These are phyloP conservation scores for Melanotaenia duboulayi DNA, from an alignment of 2,113 vertebrate species.

Conservation along the genomic window DNA sequence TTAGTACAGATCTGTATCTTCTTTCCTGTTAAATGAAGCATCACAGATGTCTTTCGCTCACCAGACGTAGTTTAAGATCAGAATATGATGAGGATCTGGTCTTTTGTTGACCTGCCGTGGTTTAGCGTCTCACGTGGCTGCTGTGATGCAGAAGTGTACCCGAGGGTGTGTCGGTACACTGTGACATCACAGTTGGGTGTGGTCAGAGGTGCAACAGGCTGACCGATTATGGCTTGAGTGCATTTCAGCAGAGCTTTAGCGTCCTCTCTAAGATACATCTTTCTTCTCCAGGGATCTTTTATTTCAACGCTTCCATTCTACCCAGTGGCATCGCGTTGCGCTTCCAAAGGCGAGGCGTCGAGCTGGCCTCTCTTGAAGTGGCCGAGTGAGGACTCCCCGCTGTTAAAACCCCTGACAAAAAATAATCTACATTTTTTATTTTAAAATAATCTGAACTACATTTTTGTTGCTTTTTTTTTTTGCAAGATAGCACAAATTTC, in stretches of 20 bases:
- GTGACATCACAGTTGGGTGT: constrained; percentile 41
- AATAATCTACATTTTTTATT: background rate
- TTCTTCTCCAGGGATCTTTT: no score
- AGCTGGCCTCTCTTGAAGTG: background rate
- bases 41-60: no score
- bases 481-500: no score
- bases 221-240: constrained; percentile 50
- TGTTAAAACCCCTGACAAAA: background rate
- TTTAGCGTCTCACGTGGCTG: constrained; percentile 24
- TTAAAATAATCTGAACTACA: no score
- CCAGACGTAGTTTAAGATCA: no score
- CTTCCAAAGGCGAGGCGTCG: background rate
- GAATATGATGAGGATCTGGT: no score
- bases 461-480: no score
- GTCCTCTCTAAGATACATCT: background rate
- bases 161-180: background rate
- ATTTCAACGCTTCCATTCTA: no score
- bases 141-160: constrained; percentile 5
- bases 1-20: background rate
- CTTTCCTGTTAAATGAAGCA: background rate
- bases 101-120: background rate
- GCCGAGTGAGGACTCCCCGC: no score
- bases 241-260: constrained; percentile 22
- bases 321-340: background rate
- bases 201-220: constrained; percentile 37